Evolutionary conservation across 2,113 vertebrate genomes (phyloP).

Genomic region (Romanogobio albipinnatus): DNA sequence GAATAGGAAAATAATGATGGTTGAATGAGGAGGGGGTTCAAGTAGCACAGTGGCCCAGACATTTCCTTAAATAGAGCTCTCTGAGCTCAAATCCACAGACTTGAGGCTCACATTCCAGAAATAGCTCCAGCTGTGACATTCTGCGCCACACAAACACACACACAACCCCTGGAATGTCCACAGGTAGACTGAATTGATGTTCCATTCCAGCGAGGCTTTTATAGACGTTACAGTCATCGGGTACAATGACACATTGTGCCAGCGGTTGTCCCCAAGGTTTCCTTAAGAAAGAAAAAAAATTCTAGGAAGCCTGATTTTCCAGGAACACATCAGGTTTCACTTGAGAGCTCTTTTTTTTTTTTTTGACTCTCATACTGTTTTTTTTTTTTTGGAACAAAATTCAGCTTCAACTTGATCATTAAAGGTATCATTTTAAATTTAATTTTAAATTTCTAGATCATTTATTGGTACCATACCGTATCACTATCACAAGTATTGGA

Average conservation of each 20-base stretch:
- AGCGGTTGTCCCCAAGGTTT: neutral
- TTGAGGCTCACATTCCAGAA: constrained; percentile 71
- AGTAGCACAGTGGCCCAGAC: constrained; percentile 61
- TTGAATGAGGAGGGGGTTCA: constrained; percentile 54
- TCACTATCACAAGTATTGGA: neutral
- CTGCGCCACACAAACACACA: constrained; percentile 56
- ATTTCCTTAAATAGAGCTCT: constrained; percentile 78
- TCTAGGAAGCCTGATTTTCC: neutral
- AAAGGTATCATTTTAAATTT: too few relatives aligned
- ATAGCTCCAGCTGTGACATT: constrained; percentile 71
- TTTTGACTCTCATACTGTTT: neutral
- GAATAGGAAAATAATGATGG: constrained; percentile 67
- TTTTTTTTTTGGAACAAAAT: neutral
- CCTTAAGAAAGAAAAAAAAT: too few relatives aligned
- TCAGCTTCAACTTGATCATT: neutral
- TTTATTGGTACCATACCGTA: too few relatives aligned
- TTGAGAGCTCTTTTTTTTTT: neutral
- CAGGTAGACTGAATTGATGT: constrained; percentile 65
- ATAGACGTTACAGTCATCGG: neutral
- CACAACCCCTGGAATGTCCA: constrained; percentile 50
- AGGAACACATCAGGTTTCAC: neutral
- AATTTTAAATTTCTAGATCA: too few relatives aligned
- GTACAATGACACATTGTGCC: constrained; percentile 25
- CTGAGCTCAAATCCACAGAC: constrained; percentile 68
- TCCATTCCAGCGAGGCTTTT: neutral